Conservation (phyloP, 2,113 vertebrate genomes). For the Strix aluco region DNA sequence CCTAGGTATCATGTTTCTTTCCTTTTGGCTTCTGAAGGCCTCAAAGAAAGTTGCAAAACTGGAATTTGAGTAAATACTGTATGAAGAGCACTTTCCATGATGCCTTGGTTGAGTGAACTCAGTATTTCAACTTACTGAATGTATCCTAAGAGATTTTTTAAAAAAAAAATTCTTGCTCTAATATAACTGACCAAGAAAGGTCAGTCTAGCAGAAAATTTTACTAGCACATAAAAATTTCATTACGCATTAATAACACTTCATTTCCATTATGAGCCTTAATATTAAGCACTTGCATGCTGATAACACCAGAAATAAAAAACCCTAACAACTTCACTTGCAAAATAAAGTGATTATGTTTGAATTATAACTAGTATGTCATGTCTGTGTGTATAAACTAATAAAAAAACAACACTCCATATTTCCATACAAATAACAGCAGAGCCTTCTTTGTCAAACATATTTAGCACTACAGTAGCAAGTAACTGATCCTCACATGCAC, state of each 20-base stretch:
- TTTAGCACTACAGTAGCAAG: background rate
- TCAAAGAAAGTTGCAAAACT: constrained; percentile 37
- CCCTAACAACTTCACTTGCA: background rate
- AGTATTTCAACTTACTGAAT: background rate
- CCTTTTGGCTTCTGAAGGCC: constrained; percentile 8
- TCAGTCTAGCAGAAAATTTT: background rate
- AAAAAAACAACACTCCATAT: background rate
- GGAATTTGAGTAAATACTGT: constrained; percentile 45
- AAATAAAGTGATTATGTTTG: background rate
- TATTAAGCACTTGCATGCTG: background rate
- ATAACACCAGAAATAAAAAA: background rate
- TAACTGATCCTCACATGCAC: background rate
- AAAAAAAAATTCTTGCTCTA: background rate
- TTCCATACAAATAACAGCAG: background rate
- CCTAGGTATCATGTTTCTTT: constrained; percentile 10
- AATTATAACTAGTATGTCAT: background rate
- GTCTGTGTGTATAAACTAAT: background rate
- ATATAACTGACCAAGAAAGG: background rate
- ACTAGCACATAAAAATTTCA: background rate
- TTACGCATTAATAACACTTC: background rate
- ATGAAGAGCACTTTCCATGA: background rate
- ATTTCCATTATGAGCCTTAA: background rate
- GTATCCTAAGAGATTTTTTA: background rate
- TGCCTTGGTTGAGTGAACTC: background rate
- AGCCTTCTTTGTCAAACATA: background rate